Conservation (phyloP, 2,888 invertebrate species). For the Zootermopsis nevadensis region DNA sequence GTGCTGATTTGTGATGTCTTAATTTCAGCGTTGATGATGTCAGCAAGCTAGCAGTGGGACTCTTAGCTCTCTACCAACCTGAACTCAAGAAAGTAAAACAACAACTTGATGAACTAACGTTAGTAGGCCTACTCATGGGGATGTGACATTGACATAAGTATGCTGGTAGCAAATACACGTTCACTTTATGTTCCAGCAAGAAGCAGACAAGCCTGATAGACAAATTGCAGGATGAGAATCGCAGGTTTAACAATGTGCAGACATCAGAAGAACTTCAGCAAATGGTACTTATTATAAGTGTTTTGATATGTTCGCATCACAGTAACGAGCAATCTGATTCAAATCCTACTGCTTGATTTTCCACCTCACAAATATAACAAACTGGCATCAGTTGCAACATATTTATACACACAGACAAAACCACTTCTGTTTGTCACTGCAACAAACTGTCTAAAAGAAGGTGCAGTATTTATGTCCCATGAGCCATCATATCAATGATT, state of each 20-base stretch:
- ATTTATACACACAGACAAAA: too few relatives aligned
- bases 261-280: constrained; percentile 60
- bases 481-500: too few relatives aligned
- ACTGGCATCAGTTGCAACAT: too few relatives aligned
- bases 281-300: constrained; percentile 58
- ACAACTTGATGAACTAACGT: constrained; percentile 63
- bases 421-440: too few relatives aligned
- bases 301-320: too few relatives aligned
- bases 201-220: constrained; percentile 60
- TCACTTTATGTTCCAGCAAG: constrained; percentile 55
- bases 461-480: too few relatives aligned
- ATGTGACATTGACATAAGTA: not conserved
- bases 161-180: not conserved
- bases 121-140: constrained; percentile 53
- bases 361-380: too few relatives aligned
- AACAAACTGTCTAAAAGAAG: too few relatives aligned
- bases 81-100: constrained; percentile 60
- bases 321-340: too few relatives aligned
- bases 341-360: too few relatives aligned
- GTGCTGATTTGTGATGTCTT: too few relatives aligned
- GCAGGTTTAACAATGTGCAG: constrained; percentile 58
- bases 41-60: constrained; percentile 59
- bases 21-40: constrained; percentile 45
- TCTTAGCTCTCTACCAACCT: constrained; percentile 60
- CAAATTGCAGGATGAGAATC: constrained; percentile 60